phyloP scores from a whole-genome alignment of 2,888 invertebrate genomes.

The Hermaeophaga mercurialis region DNA sequence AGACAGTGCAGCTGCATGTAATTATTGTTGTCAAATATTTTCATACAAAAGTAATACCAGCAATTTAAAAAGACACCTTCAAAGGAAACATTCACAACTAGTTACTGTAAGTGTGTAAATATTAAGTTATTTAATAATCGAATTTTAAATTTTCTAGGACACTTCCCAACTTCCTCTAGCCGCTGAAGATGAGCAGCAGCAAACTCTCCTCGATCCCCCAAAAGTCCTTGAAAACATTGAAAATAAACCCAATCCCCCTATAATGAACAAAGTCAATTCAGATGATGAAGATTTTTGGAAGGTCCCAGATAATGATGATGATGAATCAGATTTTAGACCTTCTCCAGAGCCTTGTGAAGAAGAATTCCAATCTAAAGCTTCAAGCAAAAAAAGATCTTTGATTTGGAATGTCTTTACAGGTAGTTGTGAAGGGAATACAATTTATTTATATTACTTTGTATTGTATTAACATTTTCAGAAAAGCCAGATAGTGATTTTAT shows the following conservation, averaged over 20 bases:
- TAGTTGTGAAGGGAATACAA: too few species aligned
- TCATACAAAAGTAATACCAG: conserved; percentile 8
- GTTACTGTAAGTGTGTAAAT: neutral
- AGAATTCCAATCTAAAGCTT: conserved; percentile 4
- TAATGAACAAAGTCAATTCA: neutral
- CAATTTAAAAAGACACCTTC: conserved; percentile 5
- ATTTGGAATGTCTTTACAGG: conserved; percentile 23
- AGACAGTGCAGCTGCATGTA: conserved; percentile 13
- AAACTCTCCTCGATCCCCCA: neutral
- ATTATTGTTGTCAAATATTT: conserved; percentile 1
- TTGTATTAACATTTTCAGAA: conserved; percentile 7
- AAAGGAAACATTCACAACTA: conserved; percentile 8
- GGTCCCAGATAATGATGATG: neutral
- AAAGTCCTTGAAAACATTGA: conserved; percentile 11
- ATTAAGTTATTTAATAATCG: neutral
- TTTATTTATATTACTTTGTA: too few species aligned
- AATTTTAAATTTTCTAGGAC: neutral
- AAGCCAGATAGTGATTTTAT: conserved; percentile 14
- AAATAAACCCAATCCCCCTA: conserved; percentile 9
- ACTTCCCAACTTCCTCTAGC: neutral
- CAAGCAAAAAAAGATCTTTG: conserved; percentile 8
- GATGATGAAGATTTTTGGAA: conserved; percentile 17
- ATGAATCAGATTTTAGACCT: conserved; percentile 16
- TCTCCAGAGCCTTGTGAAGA: conserved; percentile 14
- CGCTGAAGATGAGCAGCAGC: too few species aligned